Percentiles rank a stretch among this genome's conserved stretches.
Evolutionary conservation across 2,113 vertebrate genomes (phyloP).

Genomic region (Pagrus major): DNA sequence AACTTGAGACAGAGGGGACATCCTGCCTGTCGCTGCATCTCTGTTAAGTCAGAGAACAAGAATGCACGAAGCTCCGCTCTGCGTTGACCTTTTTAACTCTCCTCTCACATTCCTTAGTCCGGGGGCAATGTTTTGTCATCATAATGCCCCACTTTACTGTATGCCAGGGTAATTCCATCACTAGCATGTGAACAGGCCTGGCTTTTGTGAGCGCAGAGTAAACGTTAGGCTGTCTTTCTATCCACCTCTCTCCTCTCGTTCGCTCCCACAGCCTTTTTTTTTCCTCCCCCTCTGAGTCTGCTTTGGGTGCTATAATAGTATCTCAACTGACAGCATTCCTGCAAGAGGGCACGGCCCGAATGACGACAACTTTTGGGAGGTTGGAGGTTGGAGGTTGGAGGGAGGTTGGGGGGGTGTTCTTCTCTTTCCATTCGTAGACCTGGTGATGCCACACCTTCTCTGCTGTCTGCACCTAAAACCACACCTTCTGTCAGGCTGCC

Average conservation of each 20-base stretch:
- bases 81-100: slow-evolving; percentile 73
- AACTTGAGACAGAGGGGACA: slow-evolving; percentile 43
- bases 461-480: slow-evolving; percentile 21
- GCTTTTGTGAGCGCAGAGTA: slow-evolving; percentile 51
- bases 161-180: slow-evolving; percentile 72
- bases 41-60: slow-evolving; percentile 69
- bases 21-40: slow-evolving; percentile 58
- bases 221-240: slow-evolving; percentile 33
- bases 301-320: slow-evolving; percentile 69
- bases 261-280: slow-evolving; percentile 20
- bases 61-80: slow-evolving; percentile 63
- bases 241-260: slow-evolving; percentile 38
- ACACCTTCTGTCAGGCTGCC: slow-evolving; percentile 32
- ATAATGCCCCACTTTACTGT: slow-evolving; percentile 56
- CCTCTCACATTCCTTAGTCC: slow-evolving; percentile 72
- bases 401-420: slow-evolving; percentile 27
- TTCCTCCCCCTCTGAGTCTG: slow-evolving; percentile 32
- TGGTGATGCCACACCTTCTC: slow-evolving; percentile 55
- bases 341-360: slow-evolving; percentile 68
- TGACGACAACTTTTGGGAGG: slow-evolving; percentile 60
- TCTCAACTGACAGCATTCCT: slow-evolving; percentile 81
- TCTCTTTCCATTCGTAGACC: slow-evolving; percentile 39
- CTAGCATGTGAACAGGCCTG: slow-evolving; percentile 52
- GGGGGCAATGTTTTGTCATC: slow-evolving; percentile 72
- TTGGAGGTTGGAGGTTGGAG: slow-evolving; percentile 21